Evolutionary conservation across 2,888 invertebrate genomes (phyloP).

Genomic region (Hydroisotoma schaefferi): DNA sequence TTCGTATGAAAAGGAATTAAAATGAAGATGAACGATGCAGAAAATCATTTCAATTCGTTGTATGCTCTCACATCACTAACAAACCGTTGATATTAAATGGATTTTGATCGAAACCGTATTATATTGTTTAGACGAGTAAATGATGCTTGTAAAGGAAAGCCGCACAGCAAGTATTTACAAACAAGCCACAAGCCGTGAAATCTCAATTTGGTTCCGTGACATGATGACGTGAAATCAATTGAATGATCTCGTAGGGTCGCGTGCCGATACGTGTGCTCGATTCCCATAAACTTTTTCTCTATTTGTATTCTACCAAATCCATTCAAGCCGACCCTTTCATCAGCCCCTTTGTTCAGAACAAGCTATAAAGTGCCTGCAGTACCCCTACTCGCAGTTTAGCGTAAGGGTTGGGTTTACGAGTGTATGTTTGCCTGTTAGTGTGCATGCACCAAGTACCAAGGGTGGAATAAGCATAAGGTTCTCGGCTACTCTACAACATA

Average conservation of each 20-base stretch:
- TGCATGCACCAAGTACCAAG: too few species aligned
- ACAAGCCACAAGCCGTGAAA: conserved; percentile 47
- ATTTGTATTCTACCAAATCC: conserved; percentile 8
- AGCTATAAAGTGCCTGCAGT: too few species aligned
- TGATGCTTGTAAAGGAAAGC: conserved; percentile 22
- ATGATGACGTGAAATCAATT: conserved; percentile 31
- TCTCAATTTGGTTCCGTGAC: conserved; percentile 46
- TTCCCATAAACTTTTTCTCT: conserved; percentile 20
- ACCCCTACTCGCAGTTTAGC: too few species aligned
- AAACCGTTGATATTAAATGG: not conserved
- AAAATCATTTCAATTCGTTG: conserved; percentile 30
- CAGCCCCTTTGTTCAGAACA: not conserved
- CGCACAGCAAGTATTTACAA: conserved; percentile 48
- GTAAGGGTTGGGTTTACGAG: too few species aligned
- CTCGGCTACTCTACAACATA: too few species aligned
- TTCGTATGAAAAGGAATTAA: conserved; percentile 3
- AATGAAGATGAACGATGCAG: conserved; percentile 30
- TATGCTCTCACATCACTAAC: not conserved
- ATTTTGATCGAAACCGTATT: conserved; percentile 11
- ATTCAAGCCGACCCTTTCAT: not conserved
- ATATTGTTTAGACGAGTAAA: conserved; percentile 19
- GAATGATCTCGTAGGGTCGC: conserved; percentile 42
- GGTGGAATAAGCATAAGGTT: not conserved
- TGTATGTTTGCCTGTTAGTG: too few species aligned
- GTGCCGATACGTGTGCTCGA: conserved; percentile 23